Conservation (phyloP, 2,888 invertebrate genomes). For the Tetramorium bicarinatum region DNA sequence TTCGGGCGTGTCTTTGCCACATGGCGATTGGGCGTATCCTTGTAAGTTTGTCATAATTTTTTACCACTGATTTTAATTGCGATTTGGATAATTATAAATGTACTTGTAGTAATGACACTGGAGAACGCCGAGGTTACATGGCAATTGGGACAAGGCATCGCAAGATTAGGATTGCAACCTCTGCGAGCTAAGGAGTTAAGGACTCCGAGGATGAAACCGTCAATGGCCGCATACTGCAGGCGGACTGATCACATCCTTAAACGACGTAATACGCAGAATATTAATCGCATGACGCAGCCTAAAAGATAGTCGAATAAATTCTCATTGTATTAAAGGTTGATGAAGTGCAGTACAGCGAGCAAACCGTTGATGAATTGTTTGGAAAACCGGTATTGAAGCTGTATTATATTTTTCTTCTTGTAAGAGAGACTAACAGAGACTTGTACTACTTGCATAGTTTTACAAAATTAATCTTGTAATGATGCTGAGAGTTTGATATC, state of each 20-base stretch:
- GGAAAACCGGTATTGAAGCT: slow-evolving; percentile 74
- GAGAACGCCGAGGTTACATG: slow-evolving; percentile 79
- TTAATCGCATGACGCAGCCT: slow-evolving; percentile 22
- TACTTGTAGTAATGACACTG: slow-evolving; percentile 88
- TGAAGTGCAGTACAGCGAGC: slow-evolving; percentile 87
- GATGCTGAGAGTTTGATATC: background rate
- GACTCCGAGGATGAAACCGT: slow-evolving; percentile 44
- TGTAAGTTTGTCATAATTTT: slow-evolving; percentile 86
- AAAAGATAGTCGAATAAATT: slow-evolving; percentile 67
- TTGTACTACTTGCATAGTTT: background rate
- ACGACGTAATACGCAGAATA: background rate
- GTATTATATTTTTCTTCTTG: slow-evolving; percentile 3
- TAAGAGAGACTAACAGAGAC: background rate
- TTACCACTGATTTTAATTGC: background rate
- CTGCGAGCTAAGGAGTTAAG: slow-evolving; percentile 88
- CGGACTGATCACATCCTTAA: slow-evolving; percentile 15
- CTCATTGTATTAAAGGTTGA: slow-evolving; percentile 88
- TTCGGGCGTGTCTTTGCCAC: slow-evolving; percentile 91
- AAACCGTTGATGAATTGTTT: slow-evolving; percentile 64
- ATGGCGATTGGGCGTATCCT: slow-evolving; percentile 93
- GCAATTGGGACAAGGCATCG: background rate
- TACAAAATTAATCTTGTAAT: background rate
- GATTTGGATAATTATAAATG: background rate
- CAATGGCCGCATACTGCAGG: slow-evolving; percentile 81
- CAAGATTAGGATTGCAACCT: slow-evolving; percentile 90